Conservation (phyloP, 2,888 invertebrate species). For the Sinhomidia bicolor region DNA sequence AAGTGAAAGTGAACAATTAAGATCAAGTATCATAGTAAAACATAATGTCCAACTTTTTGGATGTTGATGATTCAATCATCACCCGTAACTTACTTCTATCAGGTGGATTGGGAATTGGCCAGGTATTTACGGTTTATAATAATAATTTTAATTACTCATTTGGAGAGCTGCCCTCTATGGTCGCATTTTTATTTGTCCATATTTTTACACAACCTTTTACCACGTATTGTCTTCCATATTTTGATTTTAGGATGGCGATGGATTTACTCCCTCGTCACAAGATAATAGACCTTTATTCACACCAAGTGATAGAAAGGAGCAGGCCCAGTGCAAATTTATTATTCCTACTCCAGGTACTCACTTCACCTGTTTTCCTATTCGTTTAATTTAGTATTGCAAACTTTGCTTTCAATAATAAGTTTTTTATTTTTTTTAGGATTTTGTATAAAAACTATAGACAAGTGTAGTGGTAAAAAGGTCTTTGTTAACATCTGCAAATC, state of each 20-base stretch:
- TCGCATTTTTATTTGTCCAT: too few species aligned
- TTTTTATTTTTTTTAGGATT: constrained; percentile 77
- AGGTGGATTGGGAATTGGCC: background rate
- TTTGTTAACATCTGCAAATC: constrained; percentile 83
- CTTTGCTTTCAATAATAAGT: too few species aligned
- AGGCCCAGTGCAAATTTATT: constrained; percentile 78
- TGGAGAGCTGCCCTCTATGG: too few species aligned
- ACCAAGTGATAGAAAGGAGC: constrained; percentile 76
- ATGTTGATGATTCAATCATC: constrained; percentile 77
- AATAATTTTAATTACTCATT: too few species aligned
- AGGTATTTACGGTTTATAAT: too few species aligned
- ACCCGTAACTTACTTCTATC: constrained; percentile 67
- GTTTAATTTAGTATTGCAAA: background rate
- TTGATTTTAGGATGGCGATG: constrained; percentile 16
- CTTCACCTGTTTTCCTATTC: background rate
- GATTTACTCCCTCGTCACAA: background rate
- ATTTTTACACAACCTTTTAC: too few species aligned
- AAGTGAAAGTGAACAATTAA: too few species aligned
- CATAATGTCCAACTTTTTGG: constrained; percentile 77
- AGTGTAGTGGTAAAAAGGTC: constrained; percentile 77
- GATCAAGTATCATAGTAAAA: background rate
- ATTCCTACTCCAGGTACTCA: constrained; percentile 76
- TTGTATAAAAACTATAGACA: constrained; percentile 80
- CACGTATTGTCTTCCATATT: background rate
- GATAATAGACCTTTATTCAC: constrained; percentile 70